phyloP scores from a whole-genome alignment of 2,113 vertebrate species.

The Myanophis thanlyinensis region DNA sequence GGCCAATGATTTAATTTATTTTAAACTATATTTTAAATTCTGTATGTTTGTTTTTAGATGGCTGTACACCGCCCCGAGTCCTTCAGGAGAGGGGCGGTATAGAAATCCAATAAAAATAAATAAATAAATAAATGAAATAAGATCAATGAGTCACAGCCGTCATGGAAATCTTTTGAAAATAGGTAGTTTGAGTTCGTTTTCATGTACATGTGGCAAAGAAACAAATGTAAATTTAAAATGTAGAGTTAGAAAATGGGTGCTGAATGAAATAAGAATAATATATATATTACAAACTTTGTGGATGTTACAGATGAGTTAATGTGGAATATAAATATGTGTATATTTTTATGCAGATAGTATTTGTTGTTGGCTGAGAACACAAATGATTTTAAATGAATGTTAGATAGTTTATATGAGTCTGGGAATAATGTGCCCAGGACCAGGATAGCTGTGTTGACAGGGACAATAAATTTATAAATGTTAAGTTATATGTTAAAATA shows the following conservation, averaged over 20 bases:
- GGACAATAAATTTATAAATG: neutral
- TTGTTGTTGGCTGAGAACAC: neutral
- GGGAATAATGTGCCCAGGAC: neutral
- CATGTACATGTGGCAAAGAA: neutral
- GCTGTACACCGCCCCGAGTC: too few species aligned
- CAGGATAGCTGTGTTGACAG: neutral
- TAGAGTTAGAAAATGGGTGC: neutral
- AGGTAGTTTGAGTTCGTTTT: neutral
- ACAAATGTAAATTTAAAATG: neutral
- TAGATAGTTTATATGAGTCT: neutral
- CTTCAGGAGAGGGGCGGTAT: too few species aligned
- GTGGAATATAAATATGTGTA: neutral
- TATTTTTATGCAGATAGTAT: neutral
- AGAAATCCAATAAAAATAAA: too few species aligned
- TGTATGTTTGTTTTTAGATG: too few species aligned
- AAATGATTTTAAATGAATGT: neutral
- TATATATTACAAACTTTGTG: neutral
- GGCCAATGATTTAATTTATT: too few species aligned
- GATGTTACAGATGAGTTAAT: neutral
- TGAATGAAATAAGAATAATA: neutral
- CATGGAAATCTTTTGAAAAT: neutral
- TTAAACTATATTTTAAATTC: too few species aligned
- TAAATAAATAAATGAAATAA: too few species aligned
- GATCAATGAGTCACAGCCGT: too few species aligned
- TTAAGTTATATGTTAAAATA: neutral